Percentiles rank a stretch among this genome's conserved stretches.
Evolutionary conservation across 2,888 invertebrate species (phyloP).

Genomic region (Oscheius sp.): DNA sequence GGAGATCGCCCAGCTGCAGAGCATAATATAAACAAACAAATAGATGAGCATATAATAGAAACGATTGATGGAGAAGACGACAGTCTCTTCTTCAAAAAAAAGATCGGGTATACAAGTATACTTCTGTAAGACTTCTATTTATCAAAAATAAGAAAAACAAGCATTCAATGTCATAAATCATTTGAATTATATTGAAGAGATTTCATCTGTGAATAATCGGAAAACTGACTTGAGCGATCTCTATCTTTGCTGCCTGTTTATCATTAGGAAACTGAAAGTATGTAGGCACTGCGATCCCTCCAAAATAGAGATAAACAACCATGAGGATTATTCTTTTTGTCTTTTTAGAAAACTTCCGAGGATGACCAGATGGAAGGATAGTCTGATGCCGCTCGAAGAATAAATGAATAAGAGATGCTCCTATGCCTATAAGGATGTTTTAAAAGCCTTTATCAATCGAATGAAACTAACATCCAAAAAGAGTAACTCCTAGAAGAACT

Average conservation of each 20-base stretch:
- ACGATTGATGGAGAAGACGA: background rate
- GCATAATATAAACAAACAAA: background rate
- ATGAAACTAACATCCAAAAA: background rate
- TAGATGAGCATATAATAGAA: background rate
- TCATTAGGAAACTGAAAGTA: too few species aligned
- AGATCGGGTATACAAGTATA: background rate
- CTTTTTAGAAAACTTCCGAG: too few species aligned
- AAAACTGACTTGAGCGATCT: too few species aligned
- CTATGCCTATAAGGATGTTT: background rate
- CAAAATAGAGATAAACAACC: too few species aligned
- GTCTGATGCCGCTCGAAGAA: slow-evolving; percentile 6
- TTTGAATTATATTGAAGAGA: too few species aligned
- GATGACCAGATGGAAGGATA: background rate
- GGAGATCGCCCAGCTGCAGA: background rate
- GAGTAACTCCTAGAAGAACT: background rate
- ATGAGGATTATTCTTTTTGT: too few species aligned
- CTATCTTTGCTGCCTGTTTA: too few species aligned
- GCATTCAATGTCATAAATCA: too few species aligned
- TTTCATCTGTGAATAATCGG: too few species aligned
- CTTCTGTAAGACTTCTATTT: too few species aligned
- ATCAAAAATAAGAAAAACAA: too few species aligned
- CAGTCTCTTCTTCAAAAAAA: background rate
- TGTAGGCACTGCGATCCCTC: too few species aligned
- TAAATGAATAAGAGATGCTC: background rate
- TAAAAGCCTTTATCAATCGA: background rate